Evolutionary conservation across 2,888 invertebrate genomes (phyloP).

Genomic region (Lasiommata megera): DNA sequence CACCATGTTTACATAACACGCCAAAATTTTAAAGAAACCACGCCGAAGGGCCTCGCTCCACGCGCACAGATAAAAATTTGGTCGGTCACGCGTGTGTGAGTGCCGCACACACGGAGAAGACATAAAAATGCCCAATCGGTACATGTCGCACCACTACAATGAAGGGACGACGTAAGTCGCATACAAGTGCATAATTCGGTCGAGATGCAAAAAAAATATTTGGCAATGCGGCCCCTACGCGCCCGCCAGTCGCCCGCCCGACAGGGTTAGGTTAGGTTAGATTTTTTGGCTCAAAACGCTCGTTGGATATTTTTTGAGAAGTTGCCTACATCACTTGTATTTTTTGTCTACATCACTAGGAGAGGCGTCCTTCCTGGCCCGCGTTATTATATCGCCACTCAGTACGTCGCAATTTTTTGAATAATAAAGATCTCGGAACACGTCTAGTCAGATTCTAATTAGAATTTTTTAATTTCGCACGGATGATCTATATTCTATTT

Average conservation of each 20-base stretch:
- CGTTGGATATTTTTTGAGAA: conserved; percentile 75
- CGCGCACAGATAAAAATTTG: conserved; percentile 70
- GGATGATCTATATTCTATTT: conserved; percentile 36
- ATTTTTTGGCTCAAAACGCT: conserved; percentile 81
- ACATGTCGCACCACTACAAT: conserved; percentile 80
- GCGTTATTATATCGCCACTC: conserved; percentile 49
- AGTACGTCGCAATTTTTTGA: conserved; percentile 71
- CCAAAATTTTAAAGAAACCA: conserved; percentile 71
- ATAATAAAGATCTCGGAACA: conserved; percentile 58
- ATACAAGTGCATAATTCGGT: conserved; percentile 82
- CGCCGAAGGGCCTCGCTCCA: conserved; percentile 61
- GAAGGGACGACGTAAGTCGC: conserved; percentile 81
- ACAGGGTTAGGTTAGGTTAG: conserved; percentile 82
- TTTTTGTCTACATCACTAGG: conserved; percentile 64
- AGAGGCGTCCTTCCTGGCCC: conserved; percentile 60
- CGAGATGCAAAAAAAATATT: conserved; percentile 82
- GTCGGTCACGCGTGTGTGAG: conserved; percentile 61
- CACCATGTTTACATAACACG: conserved; percentile 77
- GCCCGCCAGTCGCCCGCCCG: conserved; percentile 80
- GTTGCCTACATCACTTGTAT: conserved; percentile 59
- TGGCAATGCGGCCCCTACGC: conserved; percentile 82
- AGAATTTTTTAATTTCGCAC: conserved; percentile 43
- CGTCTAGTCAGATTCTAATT: conserved; percentile 60
- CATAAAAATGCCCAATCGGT: conserved; percentile 77
- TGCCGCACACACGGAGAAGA: conserved; percentile 64